A percentile compares a stretch with the other conserved stretches of the same genome.
Evolutionary conservation across 1,140 invertebrate species (phyloP).

Genomic region (Meteorus sp.): DNA sequence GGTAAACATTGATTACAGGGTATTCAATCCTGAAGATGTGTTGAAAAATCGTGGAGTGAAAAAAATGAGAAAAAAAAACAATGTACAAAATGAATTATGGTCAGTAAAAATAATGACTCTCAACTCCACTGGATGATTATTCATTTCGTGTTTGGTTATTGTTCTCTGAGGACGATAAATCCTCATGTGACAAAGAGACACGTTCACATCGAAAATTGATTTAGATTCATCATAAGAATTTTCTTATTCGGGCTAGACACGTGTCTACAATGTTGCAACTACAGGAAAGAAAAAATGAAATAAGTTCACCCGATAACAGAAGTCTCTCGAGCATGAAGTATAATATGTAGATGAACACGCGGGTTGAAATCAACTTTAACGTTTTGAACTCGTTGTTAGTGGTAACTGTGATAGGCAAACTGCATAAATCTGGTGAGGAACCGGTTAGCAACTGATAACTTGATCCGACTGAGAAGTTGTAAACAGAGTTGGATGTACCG

Average conservation of each 20-base stretch:
- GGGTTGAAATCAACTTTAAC: slow-evolving; percentile 39
- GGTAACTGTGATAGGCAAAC: slow-evolving; percentile 45
- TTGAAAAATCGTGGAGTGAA: too few relatives aligned
- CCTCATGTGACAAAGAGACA: too few relatives aligned
- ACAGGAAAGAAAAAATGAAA: too few relatives aligned
- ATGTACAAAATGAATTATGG: slow-evolving; percentile 18
- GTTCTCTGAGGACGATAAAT: too few relatives aligned
- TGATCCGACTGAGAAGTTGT: slow-evolving; percentile 30
- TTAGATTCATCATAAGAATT: too few relatives aligned
- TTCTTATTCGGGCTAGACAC: too few relatives aligned
- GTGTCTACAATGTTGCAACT: too few relatives aligned
- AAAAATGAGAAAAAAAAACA: neutral
- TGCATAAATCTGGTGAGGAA: slow-evolving; percentile 45
- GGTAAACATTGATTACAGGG: slow-evolving; percentile 15
- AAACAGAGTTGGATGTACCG: slow-evolving; percentile 40
- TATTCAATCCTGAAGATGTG: too few relatives aligned
- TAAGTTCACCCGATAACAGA: neutral
- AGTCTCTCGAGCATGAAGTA: neutral
- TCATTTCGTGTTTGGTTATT: slow-evolving; percentile 19
- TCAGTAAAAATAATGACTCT: slow-evolving; percentile 19
- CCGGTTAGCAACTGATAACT: slow-evolving; percentile 45
- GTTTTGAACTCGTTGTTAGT: slow-evolving; percentile 42
- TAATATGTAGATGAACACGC: neutral
- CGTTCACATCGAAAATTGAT: too few relatives aligned
- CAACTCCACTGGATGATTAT: too few relatives aligned